A percentile compares a stretch with the other conserved stretches of the same genome.
phyloP scores from a whole-genome alignment of 2,888 invertebrate species.

The Diogma glabrata region DNA sequence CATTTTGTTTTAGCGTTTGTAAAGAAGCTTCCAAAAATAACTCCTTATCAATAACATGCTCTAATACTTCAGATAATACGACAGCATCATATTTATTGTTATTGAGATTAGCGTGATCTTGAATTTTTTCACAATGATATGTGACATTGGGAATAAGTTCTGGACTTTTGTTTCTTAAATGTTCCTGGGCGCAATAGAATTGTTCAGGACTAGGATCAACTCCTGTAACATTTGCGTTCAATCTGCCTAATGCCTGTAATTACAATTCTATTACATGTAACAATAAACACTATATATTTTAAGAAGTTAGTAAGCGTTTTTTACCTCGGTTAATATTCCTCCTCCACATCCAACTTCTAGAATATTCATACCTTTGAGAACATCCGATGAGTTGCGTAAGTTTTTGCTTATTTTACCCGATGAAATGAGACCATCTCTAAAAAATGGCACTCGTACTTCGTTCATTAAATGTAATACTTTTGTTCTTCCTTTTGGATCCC shows the following conservation, averaged over 20 bases:
- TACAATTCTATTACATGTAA: no score
- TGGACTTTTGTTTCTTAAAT: slow-evolving; percentile 32
- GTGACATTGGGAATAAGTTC: slow-evolving; percentile 25
- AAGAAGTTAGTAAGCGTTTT: no score
- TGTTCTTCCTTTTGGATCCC: slow-evolving; percentile 57
- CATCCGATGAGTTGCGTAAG: slow-evolving; percentile 38
- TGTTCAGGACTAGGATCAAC: slow-evolving; percentile 66
- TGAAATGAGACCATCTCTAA: slow-evolving; percentile 59
- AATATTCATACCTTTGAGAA: slow-evolving; percentile 54
- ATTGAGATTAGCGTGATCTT: slow-evolving; percentile 42
- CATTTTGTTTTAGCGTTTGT: slow-evolving; percentile 52
- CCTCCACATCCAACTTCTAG: slow-evolving; percentile 92
- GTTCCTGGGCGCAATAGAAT: slow-evolving; percentile 54
- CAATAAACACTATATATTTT: no score
- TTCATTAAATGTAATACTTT: slow-evolving; percentile 67
- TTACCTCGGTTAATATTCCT: slow-evolving; percentile 64
- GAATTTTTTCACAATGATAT: slow-evolving; percentile 31
- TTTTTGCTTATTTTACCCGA: slow-evolving; percentile 32
- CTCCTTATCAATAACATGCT: slow-evolving; percentile 70
- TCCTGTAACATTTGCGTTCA: slow-evolving; percentile 71
- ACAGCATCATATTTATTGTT: slow-evolving; percentile 62
- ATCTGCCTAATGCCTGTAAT: slow-evolving; percentile 61
- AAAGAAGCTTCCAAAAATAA: slow-evolving; percentile 56
- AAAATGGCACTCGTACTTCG: slow-evolving; percentile 49
- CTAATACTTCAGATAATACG: slow-evolving; percentile 80